Percentiles rank a stretch among this genome's conserved stretches.
Evolutionary conservation across 2,888 invertebrate genomes (phyloP).

Genomic region (Amphiduros pacificus): DNA sequence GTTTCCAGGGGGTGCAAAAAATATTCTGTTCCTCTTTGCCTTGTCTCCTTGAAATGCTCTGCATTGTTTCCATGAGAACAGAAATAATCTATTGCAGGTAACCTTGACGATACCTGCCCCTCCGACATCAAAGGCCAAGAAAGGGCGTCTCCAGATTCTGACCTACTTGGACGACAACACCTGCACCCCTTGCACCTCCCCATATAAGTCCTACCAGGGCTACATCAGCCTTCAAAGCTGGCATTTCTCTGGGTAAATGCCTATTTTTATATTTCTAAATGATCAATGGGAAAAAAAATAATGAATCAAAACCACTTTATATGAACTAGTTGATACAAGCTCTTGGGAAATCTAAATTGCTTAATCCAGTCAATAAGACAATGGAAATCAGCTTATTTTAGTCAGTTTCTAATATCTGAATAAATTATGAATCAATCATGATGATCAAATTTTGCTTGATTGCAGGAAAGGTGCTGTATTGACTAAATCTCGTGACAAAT

Average conservation of each 20-base stretch:
- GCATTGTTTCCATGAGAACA: too few species aligned
- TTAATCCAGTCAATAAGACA: too few species aligned
- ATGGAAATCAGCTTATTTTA: not conserved
- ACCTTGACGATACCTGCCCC: conserved; percentile 51
- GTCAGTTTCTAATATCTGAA: not conserved
- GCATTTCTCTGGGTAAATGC: conserved; percentile 48
- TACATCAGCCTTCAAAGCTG: conserved; percentile 46
- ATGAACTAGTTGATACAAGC: not conserved
- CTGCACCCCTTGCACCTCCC: conserved; percentile 44
- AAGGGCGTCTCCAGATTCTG: conserved; percentile 45
- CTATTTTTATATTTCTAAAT: not conserved
- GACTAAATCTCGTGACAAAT: conserved; percentile 50
- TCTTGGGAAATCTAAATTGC: too few species aligned
- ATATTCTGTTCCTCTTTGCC: too few species aligned
- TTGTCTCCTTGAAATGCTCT: too few species aligned
- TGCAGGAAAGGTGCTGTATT: conserved; percentile 41
- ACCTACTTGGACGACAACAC: conserved; percentile 51
- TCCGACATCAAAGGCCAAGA: conserved; percentile 28
- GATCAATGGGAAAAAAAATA: not conserved
- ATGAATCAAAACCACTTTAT: not conserved
- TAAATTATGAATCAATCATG: not conserved
- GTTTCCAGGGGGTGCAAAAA: too few species aligned
- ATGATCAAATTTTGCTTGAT: not conserved
- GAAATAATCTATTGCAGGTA: conserved; percentile 28
- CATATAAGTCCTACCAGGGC: conserved; percentile 39